phyloP scores from a whole-genome alignment of 2,797 vertebrate species.

The Sciurus vulgaris region DNA sequence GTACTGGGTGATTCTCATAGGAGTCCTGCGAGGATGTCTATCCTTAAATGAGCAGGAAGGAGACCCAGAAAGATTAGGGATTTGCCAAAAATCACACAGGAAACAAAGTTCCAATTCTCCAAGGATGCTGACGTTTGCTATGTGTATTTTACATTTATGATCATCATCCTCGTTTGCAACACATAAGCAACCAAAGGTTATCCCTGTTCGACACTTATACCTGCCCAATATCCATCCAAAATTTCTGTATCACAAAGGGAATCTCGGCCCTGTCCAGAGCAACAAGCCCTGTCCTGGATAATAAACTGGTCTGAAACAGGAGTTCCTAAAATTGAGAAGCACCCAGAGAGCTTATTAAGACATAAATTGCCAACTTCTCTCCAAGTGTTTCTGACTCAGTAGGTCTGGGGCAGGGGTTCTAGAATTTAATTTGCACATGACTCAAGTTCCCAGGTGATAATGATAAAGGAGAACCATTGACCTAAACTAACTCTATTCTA shows the following conservation, averaged over 20 bases:
- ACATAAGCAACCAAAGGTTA: not conserved
- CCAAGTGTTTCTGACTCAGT: not conserved
- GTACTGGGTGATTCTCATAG: not conserved
- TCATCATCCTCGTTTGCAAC: not conserved
- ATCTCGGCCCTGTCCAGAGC: not conserved
- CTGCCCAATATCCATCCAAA: not conserved
- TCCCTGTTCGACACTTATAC: not conserved
- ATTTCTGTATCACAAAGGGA: not conserved
- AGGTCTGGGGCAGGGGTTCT: not conserved
- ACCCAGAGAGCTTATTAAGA: not conserved
- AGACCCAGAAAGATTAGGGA: not conserved
- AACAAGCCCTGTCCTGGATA: not conserved
- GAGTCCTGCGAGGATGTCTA: not conserved
- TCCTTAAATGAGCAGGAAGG: not conserved
- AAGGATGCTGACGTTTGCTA: not conserved
- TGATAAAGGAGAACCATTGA: not conserved
- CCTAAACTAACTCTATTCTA: not conserved
- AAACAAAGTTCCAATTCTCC: not conserved
- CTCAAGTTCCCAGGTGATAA: not conserved
- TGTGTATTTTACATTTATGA: not conserved
- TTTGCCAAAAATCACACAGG: not conserved
- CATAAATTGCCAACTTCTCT: not conserved
- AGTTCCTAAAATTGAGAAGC: conserved; percentile 45
- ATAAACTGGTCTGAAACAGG: not conserved
- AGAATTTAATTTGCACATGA: not conserved